These are phyloP conservation scores for Cremastinae sp. DNA, from an alignment of 2,888 invertebrate species.

Conservation along the genomic window DNA sequence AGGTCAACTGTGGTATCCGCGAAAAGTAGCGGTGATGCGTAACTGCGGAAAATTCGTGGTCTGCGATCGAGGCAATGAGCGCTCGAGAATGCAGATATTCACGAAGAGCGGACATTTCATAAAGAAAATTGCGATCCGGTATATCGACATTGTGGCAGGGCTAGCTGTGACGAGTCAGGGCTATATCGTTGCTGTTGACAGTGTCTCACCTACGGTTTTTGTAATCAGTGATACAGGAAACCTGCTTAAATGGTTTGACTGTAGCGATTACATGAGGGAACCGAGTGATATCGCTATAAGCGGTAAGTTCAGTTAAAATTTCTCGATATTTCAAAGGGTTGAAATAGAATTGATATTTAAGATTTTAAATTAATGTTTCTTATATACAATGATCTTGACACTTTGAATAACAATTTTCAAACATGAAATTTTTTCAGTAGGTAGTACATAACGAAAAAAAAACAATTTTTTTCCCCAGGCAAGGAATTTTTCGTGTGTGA, in stretches of 20 bases:
- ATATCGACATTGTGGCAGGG: conserved; percentile 96
- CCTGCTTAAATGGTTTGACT: conserved; percentile 97
- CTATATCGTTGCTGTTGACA: conserved; percentile 97
- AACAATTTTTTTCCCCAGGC: conserved; percentile 83
- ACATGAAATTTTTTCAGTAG: not conserved
- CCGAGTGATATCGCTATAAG: conserved; percentile 98
- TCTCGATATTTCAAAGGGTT: too few relatives aligned
- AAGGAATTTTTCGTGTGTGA: conserved; percentile 98
- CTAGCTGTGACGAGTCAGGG: conserved; percentile 95
- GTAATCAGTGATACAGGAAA: conserved; percentile 96
- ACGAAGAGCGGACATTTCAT: conserved; percentile 97
- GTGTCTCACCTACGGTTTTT: conserved; percentile 98
- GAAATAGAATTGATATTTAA: too few relatives aligned
- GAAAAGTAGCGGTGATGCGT: conserved; percentile 96
- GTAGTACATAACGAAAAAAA: too few relatives aligned
- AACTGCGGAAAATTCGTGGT: conserved; percentile 96
- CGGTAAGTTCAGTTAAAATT: conserved; percentile 81
- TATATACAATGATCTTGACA: not conserved
- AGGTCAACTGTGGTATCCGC: conserved; percentile 97
- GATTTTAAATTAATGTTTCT: conserved; percentile 17
- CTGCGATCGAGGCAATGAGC: conserved; percentile 97
- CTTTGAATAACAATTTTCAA: too few relatives aligned
- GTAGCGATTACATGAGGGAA: conserved; percentile 98
- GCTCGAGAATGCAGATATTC: conserved; percentile 98
- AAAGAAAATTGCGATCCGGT: conserved; percentile 95